Percentiles rank a stretch among this genome's conserved stretches.
phyloP scores from a whole-genome alignment of 2,888 invertebrate species.

The Rhagonycha fulva region DNA sequence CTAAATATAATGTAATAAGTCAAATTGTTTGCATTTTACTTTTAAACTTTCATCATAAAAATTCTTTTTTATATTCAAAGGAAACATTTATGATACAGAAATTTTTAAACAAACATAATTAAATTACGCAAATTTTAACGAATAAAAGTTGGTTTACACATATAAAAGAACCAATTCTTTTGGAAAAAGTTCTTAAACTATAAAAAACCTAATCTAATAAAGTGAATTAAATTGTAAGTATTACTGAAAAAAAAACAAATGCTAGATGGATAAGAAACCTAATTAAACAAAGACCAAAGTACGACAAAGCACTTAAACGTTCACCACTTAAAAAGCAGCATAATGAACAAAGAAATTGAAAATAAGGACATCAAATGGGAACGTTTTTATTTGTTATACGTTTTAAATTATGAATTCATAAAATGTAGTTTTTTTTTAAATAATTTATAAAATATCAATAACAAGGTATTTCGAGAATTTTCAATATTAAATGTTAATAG shows the following conservation, averaged over 20 bases:
- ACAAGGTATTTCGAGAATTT: background rate
- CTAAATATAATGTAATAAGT: background rate
- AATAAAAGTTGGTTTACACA: background rate
- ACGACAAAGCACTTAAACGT: background rate
- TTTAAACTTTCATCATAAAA: background rate
- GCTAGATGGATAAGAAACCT: background rate
- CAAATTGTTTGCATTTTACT: background rate
- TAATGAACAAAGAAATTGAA: background rate
- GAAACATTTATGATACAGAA: background rate
- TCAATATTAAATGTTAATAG: background rate
- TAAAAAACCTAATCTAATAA: background rate
- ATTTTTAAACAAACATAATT: background rate
- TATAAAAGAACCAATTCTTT: background rate
- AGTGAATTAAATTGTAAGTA: background rate
- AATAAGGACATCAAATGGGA: background rate
- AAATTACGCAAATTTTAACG: background rate
- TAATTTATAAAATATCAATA: background rate
- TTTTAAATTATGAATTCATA: background rate
- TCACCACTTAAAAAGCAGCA: background rate
- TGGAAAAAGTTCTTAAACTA: background rate
- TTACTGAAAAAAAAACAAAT: background rate
- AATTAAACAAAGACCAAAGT: background rate
- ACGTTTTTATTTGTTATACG: background rate
- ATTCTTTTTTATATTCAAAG: background rate
- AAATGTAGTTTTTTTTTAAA: background rate